Evolutionary conservation across 2,113 vertebrate genomes (phyloP), one percentile per base, ranked within the genome.

Genomic region (Numida meleagris): DNA sequence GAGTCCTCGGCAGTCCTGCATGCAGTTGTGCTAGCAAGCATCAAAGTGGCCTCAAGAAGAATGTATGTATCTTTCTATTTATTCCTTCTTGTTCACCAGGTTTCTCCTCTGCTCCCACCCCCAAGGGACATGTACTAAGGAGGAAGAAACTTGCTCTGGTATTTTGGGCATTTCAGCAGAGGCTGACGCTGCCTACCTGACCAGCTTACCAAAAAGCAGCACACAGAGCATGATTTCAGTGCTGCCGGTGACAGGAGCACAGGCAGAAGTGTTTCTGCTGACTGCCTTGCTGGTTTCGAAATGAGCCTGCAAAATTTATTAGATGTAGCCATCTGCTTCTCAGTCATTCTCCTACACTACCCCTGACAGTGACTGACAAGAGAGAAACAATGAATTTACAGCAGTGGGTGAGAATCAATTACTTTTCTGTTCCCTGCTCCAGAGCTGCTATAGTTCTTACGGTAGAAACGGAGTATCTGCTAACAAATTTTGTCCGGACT

Each of bases 241-340:
- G 55, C 84, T 79, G 81, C 81, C 62, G 55, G 84, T 82, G 84
- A 70, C 78, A 62, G 3, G 68, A 58, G 75, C 46, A 65, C 14
- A 42, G 66, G 89, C 86, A 93, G 93, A 70, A 94, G 38, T n/a
- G 71, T 27, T 91, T 84, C 53, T 80, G 71, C 87, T 74, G 63
- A 80, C 81, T 95, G 89, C 91, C 59, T 96, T 34, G 4, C 89
- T 96, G 85, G 75, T 83, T 94, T 94, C 89, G 94, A 96, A 92
- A 95, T 43, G 82, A 96, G 93, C 84, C 87, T 96, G 93, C 85
- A 96, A 94, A 91, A 95, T 95, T 80, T 94, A 94, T 94, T 96
- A 94, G 91, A 88, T 95, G 89, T 77, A 95, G 84, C 95, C 94
- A 96, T 95, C 93, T 96, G 96, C 89, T 96, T 96, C 93, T 94